Evolutionary conservation across 2,113 vertebrate species (phyloP).

Genomic region (Lepisosteus oculatus): DNA sequence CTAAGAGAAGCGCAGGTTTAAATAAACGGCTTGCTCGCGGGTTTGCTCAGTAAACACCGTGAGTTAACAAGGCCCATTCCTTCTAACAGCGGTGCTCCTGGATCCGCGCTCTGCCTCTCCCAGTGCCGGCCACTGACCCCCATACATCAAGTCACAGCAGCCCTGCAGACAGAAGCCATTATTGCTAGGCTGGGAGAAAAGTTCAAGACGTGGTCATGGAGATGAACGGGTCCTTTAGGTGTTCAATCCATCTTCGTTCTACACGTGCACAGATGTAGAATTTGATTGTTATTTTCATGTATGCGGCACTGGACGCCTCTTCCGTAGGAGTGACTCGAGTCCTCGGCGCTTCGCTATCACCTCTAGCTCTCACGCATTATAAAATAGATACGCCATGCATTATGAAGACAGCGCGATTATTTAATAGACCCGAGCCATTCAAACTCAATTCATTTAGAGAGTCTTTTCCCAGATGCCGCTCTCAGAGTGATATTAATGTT

Average conservation of each 20-base stretch:
- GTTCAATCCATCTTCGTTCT: conserved; percentile 80
- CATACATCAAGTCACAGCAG: conserved; percentile 88
- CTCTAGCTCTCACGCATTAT: too few relatives aligned
- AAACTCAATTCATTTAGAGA: neutral
- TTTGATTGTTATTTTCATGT: too few relatives aligned
- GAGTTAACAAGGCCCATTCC: conserved; percentile 48
- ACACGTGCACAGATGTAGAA: conserved; percentile 34
- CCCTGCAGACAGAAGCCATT: conserved; percentile 86
- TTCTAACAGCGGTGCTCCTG: conserved; percentile 58
- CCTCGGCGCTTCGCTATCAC: too few relatives aligned
- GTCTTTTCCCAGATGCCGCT: too few relatives aligned
- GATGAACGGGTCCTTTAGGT: conserved; percentile 69
- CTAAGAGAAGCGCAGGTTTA: neutral
- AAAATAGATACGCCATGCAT: neutral
- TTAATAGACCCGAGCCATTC: neutral
- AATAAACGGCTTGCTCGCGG: neutral
- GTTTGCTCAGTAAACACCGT: conserved; percentile 44
- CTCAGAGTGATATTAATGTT: too few relatives aligned
- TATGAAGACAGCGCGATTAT: neutral
- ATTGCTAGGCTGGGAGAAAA: conserved; percentile 84
- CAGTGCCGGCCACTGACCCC: conserved; percentile 79
- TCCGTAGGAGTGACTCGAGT: too few relatives aligned
- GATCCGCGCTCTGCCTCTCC: conserved; percentile 67
- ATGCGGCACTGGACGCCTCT: too few relatives aligned
- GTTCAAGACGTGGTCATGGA: conserved; percentile 89